A percentile compares a stretch with the other conserved stretches of the same genome.
Conservation (phyloP, 2,888 invertebrate species). For the Boloria selene region DNA sequence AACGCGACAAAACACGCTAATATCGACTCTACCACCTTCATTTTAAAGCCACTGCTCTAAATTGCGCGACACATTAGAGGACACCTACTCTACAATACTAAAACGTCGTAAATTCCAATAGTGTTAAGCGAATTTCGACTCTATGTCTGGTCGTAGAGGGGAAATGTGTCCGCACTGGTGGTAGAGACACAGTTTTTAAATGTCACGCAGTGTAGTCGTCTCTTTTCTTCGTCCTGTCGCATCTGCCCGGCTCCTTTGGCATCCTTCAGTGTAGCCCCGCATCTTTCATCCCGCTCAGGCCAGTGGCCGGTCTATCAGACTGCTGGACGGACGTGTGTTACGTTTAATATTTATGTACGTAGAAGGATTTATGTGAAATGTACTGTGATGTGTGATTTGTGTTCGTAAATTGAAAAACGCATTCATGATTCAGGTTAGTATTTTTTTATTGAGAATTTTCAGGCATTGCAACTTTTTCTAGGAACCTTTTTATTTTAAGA, state of each 20-base stretch:
- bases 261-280: slow-evolving; percentile 79
- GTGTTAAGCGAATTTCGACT: slow-evolving; percentile 45
- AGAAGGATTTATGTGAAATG: slow-evolving; percentile 73
- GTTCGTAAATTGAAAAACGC: slow-evolving; percentile 66
- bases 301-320: slow-evolving; percentile 78
- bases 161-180: slow-evolving; percentile 49
- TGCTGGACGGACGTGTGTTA: slow-evolving; percentile 73
- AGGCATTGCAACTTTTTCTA: background rate
- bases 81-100: slow-evolving; percentile 54
- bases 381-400: slow-evolving; percentile 76
- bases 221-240: slow-evolving; percentile 82
- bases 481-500: background rate
- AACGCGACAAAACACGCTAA: slow-evolving; percentile 63
- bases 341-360: slow-evolving; percentile 59
- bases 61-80: slow-evolving; percentile 80
- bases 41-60: slow-evolving; percentile 69
- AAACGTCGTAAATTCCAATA: slow-evolving; percentile 52
- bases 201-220: slow-evolving; percentile 81
- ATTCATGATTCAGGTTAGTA: slow-evolving; percentile 80
- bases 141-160: slow-evolving; percentile 40
- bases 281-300: slow-evolving; percentile 80
- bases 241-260: slow-evolving; percentile 79
- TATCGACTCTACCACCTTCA: slow-evolving; percentile 59
- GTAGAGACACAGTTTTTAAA: slow-evolving; percentile 82
- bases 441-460: background rate